Evolutionary conservation across 2,888 invertebrate genomes (phyloP).

Genomic region (Eumerus sabulonum): DNA sequence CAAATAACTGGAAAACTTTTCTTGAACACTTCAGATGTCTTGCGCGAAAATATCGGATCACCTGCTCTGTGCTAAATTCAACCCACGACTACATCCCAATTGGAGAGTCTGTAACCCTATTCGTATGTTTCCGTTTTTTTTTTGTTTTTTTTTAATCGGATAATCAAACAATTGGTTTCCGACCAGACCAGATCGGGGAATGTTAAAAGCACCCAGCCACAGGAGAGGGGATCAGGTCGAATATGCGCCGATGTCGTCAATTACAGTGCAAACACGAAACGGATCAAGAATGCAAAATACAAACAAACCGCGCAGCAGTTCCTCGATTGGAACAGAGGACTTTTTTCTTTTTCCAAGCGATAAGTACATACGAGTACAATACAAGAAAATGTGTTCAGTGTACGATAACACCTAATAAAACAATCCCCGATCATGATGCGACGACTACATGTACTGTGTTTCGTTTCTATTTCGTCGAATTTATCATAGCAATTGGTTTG

Average conservation of each 20-base stretch:
- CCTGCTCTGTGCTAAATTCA: slow-evolving; percentile 36
- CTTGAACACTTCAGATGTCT: slow-evolving; percentile 11
- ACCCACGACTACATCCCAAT: slow-evolving; percentile 53
- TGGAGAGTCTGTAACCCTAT: slow-evolving; percentile 46
- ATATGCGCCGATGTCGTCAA: slow-evolving; percentile 60
- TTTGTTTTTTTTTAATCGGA: slow-evolving; percentile 42
- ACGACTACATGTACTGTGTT: too few relatives aligned
- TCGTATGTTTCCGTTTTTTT: too few relatives aligned
- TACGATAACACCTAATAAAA: slow-evolving; percentile 55
- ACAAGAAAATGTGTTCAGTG: too few relatives aligned
- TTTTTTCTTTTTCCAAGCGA: slow-evolving; percentile 14
- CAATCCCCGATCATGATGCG: slow-evolving; percentile 26
- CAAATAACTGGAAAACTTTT: slow-evolving; percentile 9
- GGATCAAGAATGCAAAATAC: slow-evolving; percentile 42
- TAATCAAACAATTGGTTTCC: slow-evolving; percentile 53
- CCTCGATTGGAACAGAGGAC: slow-evolving; percentile 40
- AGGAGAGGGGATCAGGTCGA: slow-evolving; percentile 12
- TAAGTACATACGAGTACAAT: too few relatives aligned
- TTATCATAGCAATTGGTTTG: slow-evolving; percentile 30
- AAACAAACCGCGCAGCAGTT: slow-evolving; percentile 30
- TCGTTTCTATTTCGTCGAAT: slow-evolving; percentile 12
- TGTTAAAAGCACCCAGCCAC: slow-evolving; percentile 8
- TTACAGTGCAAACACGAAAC: slow-evolving; percentile 62
- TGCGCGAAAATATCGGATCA: slow-evolving; percentile 24
- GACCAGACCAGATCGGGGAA: slow-evolving; percentile 42